Evolutionary conservation across 2,797 vertebrate genomes (phyloP), one percentile per base, ranked within the genome.

Genomic region (Myoxocephalus aenaeus): DNA sequence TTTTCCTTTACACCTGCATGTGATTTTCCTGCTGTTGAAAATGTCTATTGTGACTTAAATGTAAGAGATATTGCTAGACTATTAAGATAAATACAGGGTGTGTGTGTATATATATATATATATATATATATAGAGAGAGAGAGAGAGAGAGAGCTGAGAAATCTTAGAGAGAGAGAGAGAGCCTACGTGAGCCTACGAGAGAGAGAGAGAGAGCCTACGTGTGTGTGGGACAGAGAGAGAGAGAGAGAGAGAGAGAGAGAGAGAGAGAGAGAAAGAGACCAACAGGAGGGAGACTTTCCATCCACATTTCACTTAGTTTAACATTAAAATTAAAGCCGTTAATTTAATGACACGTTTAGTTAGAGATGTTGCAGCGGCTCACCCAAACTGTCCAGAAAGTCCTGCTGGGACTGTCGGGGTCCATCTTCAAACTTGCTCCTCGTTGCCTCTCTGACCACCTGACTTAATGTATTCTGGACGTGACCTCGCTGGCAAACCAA

Each of bases 311-410:
- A 34, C 18, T 11, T 8, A n/a, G 59, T 36, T 12, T 56, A 65
- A 13, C 9, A 51, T 34, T 12, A 22, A 32, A 65, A 40, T 15
- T 1, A 15, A 54, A 73, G 3, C 10, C 7, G 17, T 13, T 4
- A 2, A 53, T 20, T 8, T 8, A 44, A 12, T 17, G 1, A 14
- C 6, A 12, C 0, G 7, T 44, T 0, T 7, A 3, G 0, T 15
- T 68, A 50, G 0, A 32, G 53, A 29, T 22, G 11, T 25, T 18
- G 46, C 57, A 34, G 53, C 22, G 3, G 36, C 94, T 95, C 89
- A 95, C 95, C 95, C 94, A 94, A 34, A 94, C 83, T 14, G 87
- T 85, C 94, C 94, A 94, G 17, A 95, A 65, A 29, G 84, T 92
- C 75, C 94, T 92, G 6, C 79, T 1, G 3, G 84, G 22, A 57